Evolutionary conservation across 2,888 invertebrate genomes (phyloP), one percentile per base, ranked within the genome.

Genomic region (Nephrotoma flavescens): DNA sequence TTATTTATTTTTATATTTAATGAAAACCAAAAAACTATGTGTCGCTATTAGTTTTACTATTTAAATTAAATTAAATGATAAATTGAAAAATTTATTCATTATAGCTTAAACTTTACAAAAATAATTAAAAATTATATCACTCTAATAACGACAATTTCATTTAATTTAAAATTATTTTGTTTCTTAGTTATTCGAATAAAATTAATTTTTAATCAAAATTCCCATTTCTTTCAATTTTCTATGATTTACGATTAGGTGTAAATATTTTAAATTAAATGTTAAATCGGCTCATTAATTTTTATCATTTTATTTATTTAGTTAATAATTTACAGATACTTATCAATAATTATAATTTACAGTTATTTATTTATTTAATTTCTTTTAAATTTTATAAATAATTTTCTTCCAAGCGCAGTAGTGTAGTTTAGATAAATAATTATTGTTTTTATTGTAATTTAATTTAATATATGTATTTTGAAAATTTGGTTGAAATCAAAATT

Each of bases 241-340:
- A 15, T 71, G 31, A 15, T 31, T 44, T 44, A 42, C 47, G 88
- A 89, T 90, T 91, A 91, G 90, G 90, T 91, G 90, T 91, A 90
- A 89, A 91, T 91, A 90, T 90, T 90, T 90, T 91, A 90, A 90
- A 90, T 90, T 87, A 86, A 57, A 83, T 87, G 87, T 52, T 71
- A 57, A 31, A 85, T 83, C 42, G 41, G 86, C 90, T 89, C 57
- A 57, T 85, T 45, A 83, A 83, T 86, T 71, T 57, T 57, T 88
- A 88, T 88, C 88, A 84, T 89, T 89, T 89, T 89, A 89, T 88
- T 89, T 89, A 89, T 89, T 90, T 90, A 89, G 89, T 89, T 90
- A 31, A 71, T 31, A 71, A 90, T 90, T 86, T 52, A n/a, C 42
- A 19, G 57, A 41, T 57, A 57, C 57, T 85, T 42, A 44, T 44